These are phyloP conservation scores for Trichopria drosophilae DNA, from an alignment of 2,888 invertebrate species.

Conservation along the genomic window DNA sequence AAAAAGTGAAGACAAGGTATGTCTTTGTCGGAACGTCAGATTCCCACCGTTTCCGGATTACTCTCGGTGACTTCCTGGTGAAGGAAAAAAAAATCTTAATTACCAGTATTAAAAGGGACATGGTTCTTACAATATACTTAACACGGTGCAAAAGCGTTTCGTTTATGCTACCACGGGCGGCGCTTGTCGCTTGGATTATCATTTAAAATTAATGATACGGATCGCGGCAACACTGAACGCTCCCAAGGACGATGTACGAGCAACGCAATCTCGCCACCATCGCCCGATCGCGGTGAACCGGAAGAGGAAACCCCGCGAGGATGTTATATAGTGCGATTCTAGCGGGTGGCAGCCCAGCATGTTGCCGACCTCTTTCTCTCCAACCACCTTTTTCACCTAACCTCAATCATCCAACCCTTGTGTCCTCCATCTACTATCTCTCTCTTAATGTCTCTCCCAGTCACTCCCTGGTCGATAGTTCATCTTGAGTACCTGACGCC, in stretches of 20 bases:
- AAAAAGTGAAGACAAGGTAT: no score
- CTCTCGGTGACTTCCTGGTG: no score
- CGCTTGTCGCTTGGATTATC: conserved; percentile 31
- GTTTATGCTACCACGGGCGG: background rate
- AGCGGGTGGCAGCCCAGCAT: conserved; percentile 38
- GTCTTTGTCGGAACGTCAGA: no score
- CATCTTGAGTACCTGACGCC: no score
- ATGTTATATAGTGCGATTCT: conserved; percentile 33
- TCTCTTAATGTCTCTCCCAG: background rate
- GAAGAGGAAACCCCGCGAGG: conserved; percentile 41
- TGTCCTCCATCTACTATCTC: conserved; percentile 12
- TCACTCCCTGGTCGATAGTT: no score
- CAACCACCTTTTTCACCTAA: no score
- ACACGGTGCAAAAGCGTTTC: background rate
- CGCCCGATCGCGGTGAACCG: conserved; percentile 38
- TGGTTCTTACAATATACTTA: background rate
- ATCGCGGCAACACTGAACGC: no score
- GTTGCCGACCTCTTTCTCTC: conserved; percentile 21
- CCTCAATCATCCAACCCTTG: no score
- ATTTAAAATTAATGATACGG: conserved; percentile 25
- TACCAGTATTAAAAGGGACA: background rate
- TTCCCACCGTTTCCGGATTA: no score
- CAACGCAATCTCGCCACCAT: conserved; percentile 32
- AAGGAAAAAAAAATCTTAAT: no score
- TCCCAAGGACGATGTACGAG: conserved; percentile 11